A percentile compares a stretch with the other conserved stretches of the same genome.
Evolutionary conservation across 1,140 invertebrate genomes (phyloP).

Genomic region (Drosophila orosa): DNA sequence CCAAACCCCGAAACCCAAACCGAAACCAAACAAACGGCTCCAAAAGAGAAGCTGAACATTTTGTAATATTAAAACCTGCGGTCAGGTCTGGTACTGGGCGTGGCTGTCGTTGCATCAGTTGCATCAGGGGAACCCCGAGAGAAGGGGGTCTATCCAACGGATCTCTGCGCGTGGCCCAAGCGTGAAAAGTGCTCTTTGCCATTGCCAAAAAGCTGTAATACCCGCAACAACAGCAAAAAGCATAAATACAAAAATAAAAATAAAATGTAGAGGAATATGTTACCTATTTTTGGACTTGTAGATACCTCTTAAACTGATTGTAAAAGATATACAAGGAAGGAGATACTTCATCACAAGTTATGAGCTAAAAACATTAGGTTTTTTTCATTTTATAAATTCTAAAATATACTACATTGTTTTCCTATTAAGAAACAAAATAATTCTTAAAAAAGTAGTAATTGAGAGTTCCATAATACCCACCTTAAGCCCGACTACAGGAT

Average conservation of each 20-base stretch:
- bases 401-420: neutral
- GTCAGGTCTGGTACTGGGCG: constrained; percentile 46
- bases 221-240: neutral
- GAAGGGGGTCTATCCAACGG: constrained; percentile 31
- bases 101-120: constrained; percentile 39
- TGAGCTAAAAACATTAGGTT: too few relatives aligned
- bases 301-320: neutral
- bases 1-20: constrained; percentile 23
- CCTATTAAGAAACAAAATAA: neutral
- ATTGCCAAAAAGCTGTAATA: constrained; percentile 43
- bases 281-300: neutral
- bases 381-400: neutral
- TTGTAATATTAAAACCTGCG: constrained; percentile 65
- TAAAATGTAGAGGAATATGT: neutral
- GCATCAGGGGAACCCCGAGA: constrained; percentile 9
- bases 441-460: too few relatives aligned
- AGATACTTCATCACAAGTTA: neutral
- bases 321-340: too few relatives aligned
- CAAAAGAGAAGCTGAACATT: constrained; percentile 44
- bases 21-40: constrained; percentile 48
- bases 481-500: constrained; percentile 1
- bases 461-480: neutral
- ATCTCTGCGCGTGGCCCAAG: constrained; percentile 56
- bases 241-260: constrained; percentile 30
- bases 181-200: constrained; percentile 58